These are phyloP conservation scores for Melanotaenia parkinsoni DNA, from an alignment of 2,797 vertebrate species.

Conservation along the genomic window DNA sequence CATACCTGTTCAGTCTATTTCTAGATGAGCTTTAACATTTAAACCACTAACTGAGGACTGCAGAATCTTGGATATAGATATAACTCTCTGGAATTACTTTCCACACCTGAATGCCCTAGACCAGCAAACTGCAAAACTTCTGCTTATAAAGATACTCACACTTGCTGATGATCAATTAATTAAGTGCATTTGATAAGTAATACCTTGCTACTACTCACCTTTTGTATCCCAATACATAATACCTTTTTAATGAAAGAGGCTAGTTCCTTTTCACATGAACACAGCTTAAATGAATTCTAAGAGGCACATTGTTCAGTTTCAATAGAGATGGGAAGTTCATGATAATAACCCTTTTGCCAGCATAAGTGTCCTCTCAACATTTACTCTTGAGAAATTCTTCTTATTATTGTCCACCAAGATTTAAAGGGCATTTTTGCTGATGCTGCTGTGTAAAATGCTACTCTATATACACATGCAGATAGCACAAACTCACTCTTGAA, in stretches of 20 bases:
- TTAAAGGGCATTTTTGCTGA: background rate
- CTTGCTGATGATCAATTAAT: background rate
- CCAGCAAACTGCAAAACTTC: too few relatives aligned
- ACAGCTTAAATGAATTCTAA: background rate
- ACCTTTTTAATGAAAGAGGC: background rate
- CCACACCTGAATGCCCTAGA: background rate
- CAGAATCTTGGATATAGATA: background rate
- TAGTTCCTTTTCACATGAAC: background rate
- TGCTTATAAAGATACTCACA: background rate
- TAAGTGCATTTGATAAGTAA: background rate
- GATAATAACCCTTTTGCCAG: background rate
- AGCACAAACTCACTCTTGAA: conserved; percentile 29
- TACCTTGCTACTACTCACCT: background rate
- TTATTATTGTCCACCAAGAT: background rate
- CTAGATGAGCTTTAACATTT: background rate
- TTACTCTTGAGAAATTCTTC: background rate
- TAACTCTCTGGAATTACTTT: background rate
- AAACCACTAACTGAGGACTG: background rate
- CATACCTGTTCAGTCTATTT: background rate
- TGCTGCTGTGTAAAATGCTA: background rate
- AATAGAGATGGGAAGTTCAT: background rate
- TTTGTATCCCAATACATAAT: background rate
- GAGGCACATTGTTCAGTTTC: background rate
- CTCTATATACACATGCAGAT: conserved; percentile 5
- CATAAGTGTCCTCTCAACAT: background rate